phyloP scores from a whole-genome alignment of 2,888 invertebrate species.

The Zaprionus obscuricornis region DNA sequence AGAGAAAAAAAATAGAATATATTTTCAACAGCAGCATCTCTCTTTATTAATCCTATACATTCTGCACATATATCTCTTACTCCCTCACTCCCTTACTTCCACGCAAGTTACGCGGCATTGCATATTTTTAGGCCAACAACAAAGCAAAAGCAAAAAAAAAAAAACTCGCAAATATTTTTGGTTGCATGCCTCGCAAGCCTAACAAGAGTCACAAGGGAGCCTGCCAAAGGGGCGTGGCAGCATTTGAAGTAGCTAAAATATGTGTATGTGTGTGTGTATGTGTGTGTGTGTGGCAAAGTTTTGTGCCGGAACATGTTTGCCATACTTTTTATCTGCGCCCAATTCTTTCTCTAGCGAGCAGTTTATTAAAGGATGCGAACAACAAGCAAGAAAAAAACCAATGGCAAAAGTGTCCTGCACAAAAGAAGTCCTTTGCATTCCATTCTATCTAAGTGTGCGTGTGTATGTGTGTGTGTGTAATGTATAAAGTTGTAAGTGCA shows the following conservation, averaged over 20 bases:
- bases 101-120: constrained; percentile 13
- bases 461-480: not conserved
- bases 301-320: constrained; percentile 47
- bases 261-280: constrained; percentile 6
- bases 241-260: too few relatives aligned
- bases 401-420: constrained; percentile 29
- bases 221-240: not conserved
- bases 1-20: constrained; percentile 25
- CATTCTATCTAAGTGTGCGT: not conserved
- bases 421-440: constrained; percentile 24
- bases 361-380: constrained; percentile 51
- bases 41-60: constrained; percentile 16
- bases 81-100: not conserved
- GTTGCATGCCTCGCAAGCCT: constrained; percentile 35
- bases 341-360: constrained; percentile 35
- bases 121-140: constrained; percentile 22
- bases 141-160: not conserved
- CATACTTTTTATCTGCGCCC: constrained; percentile 46
- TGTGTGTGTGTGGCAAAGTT: constrained; percentile 30
- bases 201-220: constrained; percentile 20
- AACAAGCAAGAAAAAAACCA: not conserved
- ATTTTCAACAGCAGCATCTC: constrained; percentile 12
- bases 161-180: constrained; percentile 13
- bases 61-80: not conserved
- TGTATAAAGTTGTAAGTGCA: constrained; percentile 49